Evolutionary conservation across 1,140 invertebrate species (phyloP), one percentile per base, ranked within the genome.

Genomic region (Lethrus apterus): DNA sequence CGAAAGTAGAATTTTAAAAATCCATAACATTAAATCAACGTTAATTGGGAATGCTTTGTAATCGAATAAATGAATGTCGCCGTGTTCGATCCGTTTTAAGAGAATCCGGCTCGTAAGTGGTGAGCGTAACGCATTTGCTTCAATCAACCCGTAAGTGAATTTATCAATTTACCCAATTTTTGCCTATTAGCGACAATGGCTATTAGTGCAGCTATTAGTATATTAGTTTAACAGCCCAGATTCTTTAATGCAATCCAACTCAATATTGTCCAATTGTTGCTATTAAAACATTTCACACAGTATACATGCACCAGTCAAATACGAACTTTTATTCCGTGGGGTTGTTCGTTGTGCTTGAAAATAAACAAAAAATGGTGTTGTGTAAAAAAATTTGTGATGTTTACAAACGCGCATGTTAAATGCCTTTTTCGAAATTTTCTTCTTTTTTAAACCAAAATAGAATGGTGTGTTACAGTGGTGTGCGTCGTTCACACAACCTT

Each of bases 141-240:
- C 60, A 64, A 64, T 64, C 51, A 53, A 26, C 52, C 59, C 52
- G 54, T 64, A 65, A 67, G 58, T 65, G 65, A 67, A 65, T 65
- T 67, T 67, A 67, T 67, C 65, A 67, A 67, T 67, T 67, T 67
- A 67, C 65, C 62, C 65, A 67, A 67, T 67, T 67, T 67, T 65
- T 65, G 62, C 63, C 65, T 62, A 67, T 67, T 67, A 67, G 62
- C 59, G 56, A 63, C 62, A 65, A 64, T 64, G 59, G 59, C 60
- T 64, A 66, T 66, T 66, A 66, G 62, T 63, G 57, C 61, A 61
- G 63, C 63, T 61, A 63, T 63, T 63, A 63, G 62, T 63, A 58
- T 59, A 65, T 63, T 64, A 63, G 63, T 62, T 64, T 63, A 64
- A 64, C 57, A 59, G 61, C 56, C 54, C 62, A 62, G 63, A 65